Evolutionary conservation across 1,140 invertebrate species (phyloP), one percentile per base, ranked within the genome.

Genomic region (Neodiprion virginianus): DNA sequence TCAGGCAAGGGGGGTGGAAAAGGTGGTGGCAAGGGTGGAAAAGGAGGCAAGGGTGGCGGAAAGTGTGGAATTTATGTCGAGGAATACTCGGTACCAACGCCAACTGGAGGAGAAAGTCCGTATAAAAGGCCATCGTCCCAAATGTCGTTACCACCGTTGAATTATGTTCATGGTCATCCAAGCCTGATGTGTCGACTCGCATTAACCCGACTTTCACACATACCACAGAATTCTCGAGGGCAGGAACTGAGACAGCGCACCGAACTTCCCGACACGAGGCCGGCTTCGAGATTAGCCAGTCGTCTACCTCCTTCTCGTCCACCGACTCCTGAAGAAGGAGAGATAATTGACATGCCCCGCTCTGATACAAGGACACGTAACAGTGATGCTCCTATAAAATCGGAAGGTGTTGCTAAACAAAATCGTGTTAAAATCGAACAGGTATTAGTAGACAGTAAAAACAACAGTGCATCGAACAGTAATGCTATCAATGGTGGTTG

Each of bases 21-120:
- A 76, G 90, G 91, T 47, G 89, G 91, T 14, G 91, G 90, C 9
- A 88, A 87, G 81, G 91, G 91, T 70, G 91, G 89, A 5, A 91
- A 91, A 76, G 91, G 89, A 2, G 91, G 91, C 0, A 92, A 92
- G 76, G 91, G 91, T 8, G 92, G 91, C 66, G 89, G 89, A 1
- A 91, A 88, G 82, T 90, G 83, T 78, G 90, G 84, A 74, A 91
- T 81, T 74, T 87, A 86, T 79, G 85, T 87, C 7, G 84, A 87
- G 53, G 86, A 87, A 66, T 87, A 89, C 72, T 81, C 84, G 1
- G 82, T 83, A 4, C 85, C 84, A 14, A 86, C 85, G 3, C 87
- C 87, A 8, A 87, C 86, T 1, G 85, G 86, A 11, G 83, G 86
- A 14, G 85, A 88, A 49, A 88, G 88, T 67, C 88, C 88, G 23